Percentiles rank a stretch among this genome's conserved stretches.
Conservation (phyloP, 1,140 invertebrate genomes). For the Halyomorpha halys region DNA sequence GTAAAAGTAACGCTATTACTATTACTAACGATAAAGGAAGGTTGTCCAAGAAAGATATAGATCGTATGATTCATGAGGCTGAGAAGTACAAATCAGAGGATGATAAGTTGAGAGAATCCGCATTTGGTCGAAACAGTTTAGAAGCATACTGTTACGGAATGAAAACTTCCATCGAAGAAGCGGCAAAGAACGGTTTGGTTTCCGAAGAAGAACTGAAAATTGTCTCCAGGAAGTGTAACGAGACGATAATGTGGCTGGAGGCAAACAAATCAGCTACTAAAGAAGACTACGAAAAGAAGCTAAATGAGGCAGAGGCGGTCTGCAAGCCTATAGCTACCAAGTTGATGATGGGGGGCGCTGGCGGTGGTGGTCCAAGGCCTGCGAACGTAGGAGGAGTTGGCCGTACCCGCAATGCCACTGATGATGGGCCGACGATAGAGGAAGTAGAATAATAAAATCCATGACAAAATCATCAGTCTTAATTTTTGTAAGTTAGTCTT, state of each 20-base stretch:
- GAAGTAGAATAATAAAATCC: slow-evolving; percentile 4
- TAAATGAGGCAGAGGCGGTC: slow-evolving; percentile 73
- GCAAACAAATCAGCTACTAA: slow-evolving; percentile 84
- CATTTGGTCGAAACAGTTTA: slow-evolving; percentile 77
- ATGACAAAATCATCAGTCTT: not conserved
- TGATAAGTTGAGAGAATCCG: slow-evolving; percentile 76
- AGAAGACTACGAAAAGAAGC: slow-evolving; percentile 88
- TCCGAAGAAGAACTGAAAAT: slow-evolving; percentile 73
- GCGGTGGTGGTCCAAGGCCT: slow-evolving; percentile 33
- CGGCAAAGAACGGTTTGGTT: slow-evolving; percentile 84
- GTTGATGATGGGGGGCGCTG: slow-evolving; percentile 57
- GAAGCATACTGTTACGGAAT: slow-evolving; percentile 97
- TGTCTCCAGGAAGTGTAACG: slow-evolving; percentile 75
- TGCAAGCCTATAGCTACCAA: slow-evolving; percentile 82
- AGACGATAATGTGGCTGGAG: slow-evolving; percentile 90
- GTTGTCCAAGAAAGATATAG: slow-evolving; percentile 91
- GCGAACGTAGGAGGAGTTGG: slow-evolving; percentile 29
- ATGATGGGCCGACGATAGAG: not conserved
- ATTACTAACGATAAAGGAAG: slow-evolving; percentile 97
- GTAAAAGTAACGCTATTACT: slow-evolving; percentile 94
- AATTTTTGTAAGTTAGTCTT: not conserved
- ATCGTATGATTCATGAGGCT: slow-evolving; percentile 93
- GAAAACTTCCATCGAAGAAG: slow-evolving; percentile 84
- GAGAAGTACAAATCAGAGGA: slow-evolving; percentile 89
- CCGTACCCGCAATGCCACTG: not conserved